Percentiles rank a stretch among this genome's conserved stretches.
Evolutionary conservation across 2,797 vertebrate genomes (phyloP).

Genomic region (Pygocentrus nattereri): DNA sequence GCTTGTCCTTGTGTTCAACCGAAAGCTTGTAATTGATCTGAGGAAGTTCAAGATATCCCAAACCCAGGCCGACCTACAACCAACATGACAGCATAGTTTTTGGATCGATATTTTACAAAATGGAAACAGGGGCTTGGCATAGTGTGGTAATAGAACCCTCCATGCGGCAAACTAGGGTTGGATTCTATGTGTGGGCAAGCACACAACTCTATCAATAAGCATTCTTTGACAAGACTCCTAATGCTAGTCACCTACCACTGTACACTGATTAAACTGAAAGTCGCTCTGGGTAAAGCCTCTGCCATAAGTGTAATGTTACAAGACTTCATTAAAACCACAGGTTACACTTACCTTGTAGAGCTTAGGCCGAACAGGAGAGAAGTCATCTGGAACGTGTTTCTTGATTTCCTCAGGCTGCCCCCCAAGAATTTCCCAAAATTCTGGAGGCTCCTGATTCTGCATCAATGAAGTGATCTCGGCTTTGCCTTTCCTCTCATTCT

Average conservation of each 20-base stretch:
- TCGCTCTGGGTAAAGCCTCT: too few relatives aligned
- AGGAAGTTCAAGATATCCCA: slow-evolving; percentile 97
- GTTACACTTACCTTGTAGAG: slow-evolving; percentile 88
- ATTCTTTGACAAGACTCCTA: too few relatives aligned
- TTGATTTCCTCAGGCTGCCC: slow-evolving; percentile 93
- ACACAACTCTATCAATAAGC: too few relatives aligned
- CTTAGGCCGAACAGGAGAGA: slow-evolving; percentile 89
- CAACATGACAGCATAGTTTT: slow-evolving; percentile 8
- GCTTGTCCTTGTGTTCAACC: slow-evolving; percentile 93
- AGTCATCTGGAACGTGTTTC: slow-evolving; percentile 90
- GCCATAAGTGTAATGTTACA: too few relatives aligned
- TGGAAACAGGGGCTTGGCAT: neutral
- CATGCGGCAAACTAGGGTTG: too few relatives aligned
- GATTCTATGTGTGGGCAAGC: too few relatives aligned
- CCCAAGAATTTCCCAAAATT: slow-evolving; percentile 91
- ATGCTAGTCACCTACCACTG: too few relatives aligned
- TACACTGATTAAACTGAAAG: too few relatives aligned
- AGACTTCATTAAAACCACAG: neutral
- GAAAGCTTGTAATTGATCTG: slow-evolving; percentile 99
- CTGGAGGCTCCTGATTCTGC: slow-evolving; percentile 88
- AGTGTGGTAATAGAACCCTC: too few relatives aligned
- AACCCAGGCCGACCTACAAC: slow-evolving; percentile 90
- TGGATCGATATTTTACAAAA: too few relatives aligned
- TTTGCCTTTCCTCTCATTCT: slow-evolving; percentile 95
- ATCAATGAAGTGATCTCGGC: slow-evolving; percentile 86